These are phyloP conservation scores for Zaprionus nigranus DNA, from an alignment of 1,140 invertebrate genomes.

Conservation along the genomic window DNA sequence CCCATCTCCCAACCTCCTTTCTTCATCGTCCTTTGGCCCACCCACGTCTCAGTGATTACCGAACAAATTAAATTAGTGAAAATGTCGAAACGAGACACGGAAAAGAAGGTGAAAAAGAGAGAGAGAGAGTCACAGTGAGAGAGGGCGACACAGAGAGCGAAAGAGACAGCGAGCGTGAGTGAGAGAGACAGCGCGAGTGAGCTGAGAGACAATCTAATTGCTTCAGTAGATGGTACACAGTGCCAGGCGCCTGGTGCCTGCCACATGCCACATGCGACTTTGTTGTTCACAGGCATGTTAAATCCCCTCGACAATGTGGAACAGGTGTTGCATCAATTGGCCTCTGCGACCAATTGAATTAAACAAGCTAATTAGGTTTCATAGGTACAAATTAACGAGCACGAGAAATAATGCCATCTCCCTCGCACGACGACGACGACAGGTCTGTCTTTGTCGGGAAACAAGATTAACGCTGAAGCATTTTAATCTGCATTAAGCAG, in stretches of 20 bases:
- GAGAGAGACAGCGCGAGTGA: neutral
- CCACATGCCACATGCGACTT: constrained; percentile 17
- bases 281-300: constrained; percentile 25
- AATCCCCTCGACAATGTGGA: constrained; percentile 15
- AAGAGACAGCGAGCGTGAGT: no score
- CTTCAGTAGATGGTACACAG: constrained; percentile 11
- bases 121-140: neutral
- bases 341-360: constrained; percentile 49
- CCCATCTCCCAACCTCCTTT: neutral
- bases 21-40: neutral
- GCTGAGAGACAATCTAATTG: constrained; percentile 70
- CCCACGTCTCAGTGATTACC: constrained; percentile 62
- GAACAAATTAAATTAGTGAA: constrained; percentile 77
- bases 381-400: constrained; percentile 43
- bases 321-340: constrained; percentile 49
- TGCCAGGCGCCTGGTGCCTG: constrained; percentile 7
- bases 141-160: no score
- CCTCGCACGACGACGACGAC: neutral
- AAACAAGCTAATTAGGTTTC: constrained; percentile 74
- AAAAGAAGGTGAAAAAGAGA: constrained; percentile 10
- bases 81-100: constrained; percentile 64
- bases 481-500: neutral
- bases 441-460: neutral
- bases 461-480: neutral
- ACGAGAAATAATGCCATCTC: neutral